phyloP scores from a whole-genome alignment of 2,797 vertebrate genomes.

The Cottoperca gobio region DNA sequence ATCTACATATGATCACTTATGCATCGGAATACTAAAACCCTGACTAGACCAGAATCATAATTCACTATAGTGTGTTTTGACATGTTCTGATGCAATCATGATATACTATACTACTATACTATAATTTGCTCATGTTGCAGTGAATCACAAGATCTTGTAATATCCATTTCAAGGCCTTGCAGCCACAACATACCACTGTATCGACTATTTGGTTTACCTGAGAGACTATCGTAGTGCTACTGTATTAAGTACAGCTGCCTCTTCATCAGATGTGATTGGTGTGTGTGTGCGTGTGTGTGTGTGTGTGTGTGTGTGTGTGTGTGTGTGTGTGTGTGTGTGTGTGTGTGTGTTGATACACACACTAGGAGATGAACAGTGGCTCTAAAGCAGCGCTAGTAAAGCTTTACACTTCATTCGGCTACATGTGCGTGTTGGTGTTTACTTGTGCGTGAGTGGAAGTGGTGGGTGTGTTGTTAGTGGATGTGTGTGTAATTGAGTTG shows the following conservation, averaged over 20 bases:
- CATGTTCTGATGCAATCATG: conserved; percentile 25
- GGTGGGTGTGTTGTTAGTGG: conserved; percentile 32
- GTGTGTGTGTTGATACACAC: conserved; percentile 14
- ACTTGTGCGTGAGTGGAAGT: conserved; percentile 15
- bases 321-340: conserved; percentile 3
- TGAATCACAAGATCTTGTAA: background rate
- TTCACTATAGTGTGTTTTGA: background rate
- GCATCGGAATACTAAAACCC: background rate
- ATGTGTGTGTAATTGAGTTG: conserved; percentile 65
- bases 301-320: conserved; percentile 4
- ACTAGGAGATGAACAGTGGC: conserved; percentile 7
- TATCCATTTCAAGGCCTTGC: conserved; percentile 14
- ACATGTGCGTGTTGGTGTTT: conserved; percentile 43
- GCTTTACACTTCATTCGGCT: conserved; percentile 20
- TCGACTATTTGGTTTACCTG: conserved; percentile 54
- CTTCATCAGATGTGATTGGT: conserved; percentile 35
- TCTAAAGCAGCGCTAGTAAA: conserved; percentile 26
- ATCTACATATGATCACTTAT: background rate
- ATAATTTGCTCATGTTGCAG: background rate
- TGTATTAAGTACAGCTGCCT: conserved; percentile 53
- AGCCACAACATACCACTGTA: conserved; percentile 46
- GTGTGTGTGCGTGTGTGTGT: background rate
- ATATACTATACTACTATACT: too few species aligned
- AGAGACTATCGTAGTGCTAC: conserved; percentile 38
- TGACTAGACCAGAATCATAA: background rate